A percentile compares a stretch with the other conserved stretches of the same genome.
phyloP scores from a whole-genome alignment of 2,888 invertebrate genomes.

The Calameuta pallipes region DNA sequence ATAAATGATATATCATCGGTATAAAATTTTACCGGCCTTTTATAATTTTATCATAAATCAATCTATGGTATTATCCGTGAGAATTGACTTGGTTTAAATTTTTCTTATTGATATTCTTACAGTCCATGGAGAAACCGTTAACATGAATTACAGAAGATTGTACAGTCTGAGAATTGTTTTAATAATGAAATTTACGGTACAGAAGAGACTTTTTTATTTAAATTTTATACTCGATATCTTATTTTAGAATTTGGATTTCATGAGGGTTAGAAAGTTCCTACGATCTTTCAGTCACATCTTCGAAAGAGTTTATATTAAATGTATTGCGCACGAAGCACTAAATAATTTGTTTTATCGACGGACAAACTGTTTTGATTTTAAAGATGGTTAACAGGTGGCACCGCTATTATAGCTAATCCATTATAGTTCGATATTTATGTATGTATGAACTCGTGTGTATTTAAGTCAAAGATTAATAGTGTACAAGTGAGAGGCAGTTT shows the following conservation, averaged over 20 bases:
- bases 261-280: no score
- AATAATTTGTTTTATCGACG: not conserved
- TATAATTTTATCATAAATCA: not conserved
- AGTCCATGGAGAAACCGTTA: no score
- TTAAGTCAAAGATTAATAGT: not conserved
- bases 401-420: not conserved
- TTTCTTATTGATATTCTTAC: not conserved
- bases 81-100: not conserved
- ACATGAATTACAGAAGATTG: not conserved
- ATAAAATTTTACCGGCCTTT: not conserved
- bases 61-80: not conserved
- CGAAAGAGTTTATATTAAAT: not conserved
- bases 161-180: not conserved
- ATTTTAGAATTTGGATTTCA: no score
- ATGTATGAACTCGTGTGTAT: not conserved
- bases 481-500: not conserved
- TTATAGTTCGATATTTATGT: not conserved
- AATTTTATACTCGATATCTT: not conserved
- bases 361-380: not conserved
- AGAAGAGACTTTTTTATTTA: not conserved
- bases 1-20: not conserved
- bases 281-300: not conserved
- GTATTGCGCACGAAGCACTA: not conserved
- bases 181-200: not conserved
- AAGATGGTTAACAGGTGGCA: not conserved